Base-by-base conservation (phyloP, 2,888 invertebrate species). In the Muschampia plurimacula region DNA sequence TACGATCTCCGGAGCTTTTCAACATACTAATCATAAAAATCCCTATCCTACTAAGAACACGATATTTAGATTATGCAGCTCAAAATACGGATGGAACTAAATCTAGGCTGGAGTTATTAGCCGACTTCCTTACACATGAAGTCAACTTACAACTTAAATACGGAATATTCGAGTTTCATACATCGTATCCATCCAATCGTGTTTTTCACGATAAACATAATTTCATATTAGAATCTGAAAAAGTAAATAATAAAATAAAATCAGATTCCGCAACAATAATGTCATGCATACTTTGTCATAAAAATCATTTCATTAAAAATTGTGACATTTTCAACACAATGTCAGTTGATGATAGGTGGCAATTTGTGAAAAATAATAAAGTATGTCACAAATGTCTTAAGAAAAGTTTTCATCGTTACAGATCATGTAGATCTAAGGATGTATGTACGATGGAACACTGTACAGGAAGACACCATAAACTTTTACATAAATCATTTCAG, bases 251-350 rank as follows among this genome's bases (percentile, higher is more conserved):
- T 57, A 28, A 57, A 57, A 57, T 57, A 28, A 57, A 28, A 22
- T 28, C 57, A 28, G 57, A 57, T 57, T 28, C 55, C 9, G 55
- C 28, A 4, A 57, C 57, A 57, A 57, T 57, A 57, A 57, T 57
- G 57, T 57, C 57, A 57, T 57, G 57, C 28, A 1, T 28, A 57
- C 10, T 57, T 28, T 57, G 57, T 57, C 57, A 57, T 57, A 6
- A 57, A 57, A 57, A 28, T 57, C 57, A 57, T 57, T 57, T 57
- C 57, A 57, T 57, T 57, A 57, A 57, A 57, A 28, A 57, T 57
- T 57, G 57, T 57, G 57, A 57, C 57, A 57, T 10, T 22, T 57
- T 57, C 12, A 57, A 57, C 10, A 28, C 22, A 1, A 57, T 57
- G 57, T 57, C 57, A 57, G 12, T 57, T 12, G 57, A 57, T 12